Evolutionary conservation across 1,140 invertebrate species (phyloP).

Genomic region (Pogonomyrmex californicus): DNA sequence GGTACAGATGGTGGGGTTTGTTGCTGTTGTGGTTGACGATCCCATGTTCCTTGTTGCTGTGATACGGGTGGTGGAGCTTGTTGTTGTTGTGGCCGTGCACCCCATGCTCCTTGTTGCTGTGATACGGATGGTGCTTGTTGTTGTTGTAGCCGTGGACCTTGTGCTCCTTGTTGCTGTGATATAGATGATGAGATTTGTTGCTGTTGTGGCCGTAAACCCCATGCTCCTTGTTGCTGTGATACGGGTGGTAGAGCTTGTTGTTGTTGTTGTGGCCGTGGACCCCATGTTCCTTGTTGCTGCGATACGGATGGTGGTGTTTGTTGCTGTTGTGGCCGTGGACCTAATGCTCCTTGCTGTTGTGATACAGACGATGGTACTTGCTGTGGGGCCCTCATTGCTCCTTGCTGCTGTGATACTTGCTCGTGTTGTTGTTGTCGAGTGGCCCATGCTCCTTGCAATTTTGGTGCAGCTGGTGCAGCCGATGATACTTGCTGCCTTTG

Average conservation of each 20-base stretch:
- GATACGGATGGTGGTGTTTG: neutral
- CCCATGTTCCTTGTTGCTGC: neutral
- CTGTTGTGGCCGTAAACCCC: neutral
- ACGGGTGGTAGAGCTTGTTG: neutral
- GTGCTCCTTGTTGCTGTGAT: neutral
- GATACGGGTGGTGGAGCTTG: too few species aligned
- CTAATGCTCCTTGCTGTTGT: neutral
- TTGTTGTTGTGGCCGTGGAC: neutral
- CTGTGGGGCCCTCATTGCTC: neutral
- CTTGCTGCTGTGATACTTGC: slow-evolving; percentile 16
- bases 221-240: neutral
- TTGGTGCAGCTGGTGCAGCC: too few species aligned
- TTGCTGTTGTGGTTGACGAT: neutral
- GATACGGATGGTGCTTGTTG: too few species aligned
- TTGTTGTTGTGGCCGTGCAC: too few species aligned
- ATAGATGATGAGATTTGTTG: too few species aligned
- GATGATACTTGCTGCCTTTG: neutral
- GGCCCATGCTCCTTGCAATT: neutral
- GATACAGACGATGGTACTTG: neutral
- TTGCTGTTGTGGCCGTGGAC: neutral
- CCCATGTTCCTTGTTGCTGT: neutral
- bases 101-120: too few species aligned
- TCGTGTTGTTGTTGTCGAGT: neutral
- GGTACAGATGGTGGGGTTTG: too few species aligned
- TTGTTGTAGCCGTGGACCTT: neutral